A percentile compares a stretch with the other conserved stretches of the same genome.
phyloP scores from a whole-genome alignment of 2,888 invertebrate species.

The Corbicula japonica region DNA sequence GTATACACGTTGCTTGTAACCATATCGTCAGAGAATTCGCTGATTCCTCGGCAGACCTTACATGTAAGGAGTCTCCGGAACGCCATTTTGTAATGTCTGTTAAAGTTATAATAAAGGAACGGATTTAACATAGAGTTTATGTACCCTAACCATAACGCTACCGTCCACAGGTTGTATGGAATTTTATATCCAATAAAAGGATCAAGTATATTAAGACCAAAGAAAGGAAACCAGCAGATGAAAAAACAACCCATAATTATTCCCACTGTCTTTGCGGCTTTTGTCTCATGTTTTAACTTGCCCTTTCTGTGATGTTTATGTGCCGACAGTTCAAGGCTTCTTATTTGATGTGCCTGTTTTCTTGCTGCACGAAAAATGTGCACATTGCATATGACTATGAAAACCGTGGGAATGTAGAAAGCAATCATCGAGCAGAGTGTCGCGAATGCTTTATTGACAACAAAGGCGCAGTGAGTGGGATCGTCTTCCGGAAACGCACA shows the following conservation, averaged over 20 bases:
- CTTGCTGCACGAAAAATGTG: slow-evolving; percentile 82
- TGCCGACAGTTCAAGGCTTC: slow-evolving; percentile 78
- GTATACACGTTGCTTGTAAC: slow-evolving; percentile 64
- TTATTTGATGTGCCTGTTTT: slow-evolving; percentile 81
- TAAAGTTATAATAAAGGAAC: slow-evolving; percentile 80
- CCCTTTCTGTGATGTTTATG: slow-evolving; percentile 76
- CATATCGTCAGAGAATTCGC: slow-evolving; percentile 77
- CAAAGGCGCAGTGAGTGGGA: slow-evolving; percentile 76
- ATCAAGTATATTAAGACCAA: slow-evolving; percentile 83
- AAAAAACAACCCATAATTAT: slow-evolving; percentile 85
- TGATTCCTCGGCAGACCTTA: slow-evolving; percentile 79
- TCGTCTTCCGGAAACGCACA: slow-evolving; percentile 74
- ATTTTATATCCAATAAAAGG: slow-evolving; percentile 81
- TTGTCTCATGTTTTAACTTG: slow-evolving; percentile 82
- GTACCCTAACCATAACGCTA: slow-evolving; percentile 84
- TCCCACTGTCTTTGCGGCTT: slow-evolving; percentile 83
- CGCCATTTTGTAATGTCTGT: slow-evolving; percentile 80
- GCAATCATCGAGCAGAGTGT: slow-evolving; percentile 82
- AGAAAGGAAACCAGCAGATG: slow-evolving; percentile 84
- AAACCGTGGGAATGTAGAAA: slow-evolving; percentile 83
- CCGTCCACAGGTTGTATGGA: slow-evolving; percentile 79
- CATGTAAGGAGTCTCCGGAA: slow-evolving; percentile 77
- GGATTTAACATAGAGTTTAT: slow-evolving; percentile 82
- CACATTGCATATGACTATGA: slow-evolving; percentile 81
- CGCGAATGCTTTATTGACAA: slow-evolving; percentile 82